These are phyloP conservation scores for Syndactyla subalaris DNA, from an alignment of 2,797 vertebrate species.

Conservation along the genomic window DNA sequence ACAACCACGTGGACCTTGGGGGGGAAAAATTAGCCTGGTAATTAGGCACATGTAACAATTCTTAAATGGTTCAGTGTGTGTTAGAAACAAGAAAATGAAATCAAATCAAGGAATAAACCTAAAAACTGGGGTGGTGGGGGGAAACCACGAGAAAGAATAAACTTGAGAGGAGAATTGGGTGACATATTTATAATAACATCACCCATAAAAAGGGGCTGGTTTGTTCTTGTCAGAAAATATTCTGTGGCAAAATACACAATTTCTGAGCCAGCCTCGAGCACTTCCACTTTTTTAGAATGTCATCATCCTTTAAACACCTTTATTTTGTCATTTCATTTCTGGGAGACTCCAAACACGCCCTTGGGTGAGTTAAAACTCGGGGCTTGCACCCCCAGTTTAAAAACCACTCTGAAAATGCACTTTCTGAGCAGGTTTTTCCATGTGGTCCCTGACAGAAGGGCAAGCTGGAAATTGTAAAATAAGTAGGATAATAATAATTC, in stretches of 20 bases:
- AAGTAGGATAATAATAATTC: not conserved
- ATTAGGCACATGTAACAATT: not conserved
- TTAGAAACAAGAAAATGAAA: not conserved
- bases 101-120: not conserved
- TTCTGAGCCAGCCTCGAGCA: not conserved
- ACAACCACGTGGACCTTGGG: fast-evolving
- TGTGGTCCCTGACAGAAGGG: not conserved
- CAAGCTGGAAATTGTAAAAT: slow-evolving; percentile 4
- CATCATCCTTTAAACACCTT: not conserved
- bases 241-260: not conserved
- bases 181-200: not conserved
- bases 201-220: not conserved
- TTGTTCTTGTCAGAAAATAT: not conserved
- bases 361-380: not conserved
- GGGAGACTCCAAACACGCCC: not conserved
- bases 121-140: not conserved
- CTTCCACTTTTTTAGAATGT: not conserved
- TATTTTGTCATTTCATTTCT: not conserved
- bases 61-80: not conserved
- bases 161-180: not conserved
- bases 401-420: not conserved
- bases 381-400: not conserved
- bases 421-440: not conserved
- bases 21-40: not conserved
- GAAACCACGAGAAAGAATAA: not conserved